Conservation (phyloP, 2,888 invertebrate species). For the Lydus trimaculatus region DNA sequence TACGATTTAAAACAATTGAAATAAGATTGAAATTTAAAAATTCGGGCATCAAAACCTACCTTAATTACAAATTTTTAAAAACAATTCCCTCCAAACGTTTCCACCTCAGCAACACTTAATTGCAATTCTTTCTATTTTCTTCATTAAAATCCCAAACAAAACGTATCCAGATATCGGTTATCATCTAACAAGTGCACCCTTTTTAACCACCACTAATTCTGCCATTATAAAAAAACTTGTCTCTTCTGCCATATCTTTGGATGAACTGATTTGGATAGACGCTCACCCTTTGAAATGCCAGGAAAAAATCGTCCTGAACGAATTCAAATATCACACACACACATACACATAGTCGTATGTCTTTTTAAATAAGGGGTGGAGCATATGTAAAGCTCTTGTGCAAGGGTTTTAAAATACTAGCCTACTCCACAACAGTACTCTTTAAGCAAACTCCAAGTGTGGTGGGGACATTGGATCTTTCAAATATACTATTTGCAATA, state of each 20-base stretch:
- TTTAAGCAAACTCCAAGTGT: conserved; percentile 13
- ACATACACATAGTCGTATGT: neutral
- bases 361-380: conserved; percentile 49
- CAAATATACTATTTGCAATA: conserved; percentile 7
- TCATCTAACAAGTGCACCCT: neutral
- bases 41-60: neutral
- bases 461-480: conserved; percentile 11
- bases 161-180: neutral
- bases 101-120: neutral
- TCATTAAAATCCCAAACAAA: neutral
- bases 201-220: neutral
- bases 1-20: neutral
- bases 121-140: neutral
- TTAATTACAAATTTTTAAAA: neutral
- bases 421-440: conserved; percentile 9
- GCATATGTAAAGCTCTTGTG: conserved; percentile 49
- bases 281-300: conserved; percentile 18
- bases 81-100: neutral
- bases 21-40: neutral
- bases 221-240: neutral
- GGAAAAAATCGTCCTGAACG: conserved; percentile 15
- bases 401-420: conserved; percentile 35
- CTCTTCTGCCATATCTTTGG: neutral
- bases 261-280: conserved; percentile 13
- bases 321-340: neutral